Base-by-base conservation (phyloP, 2,113 vertebrate species). In the Oxyura jamaicensis region DNA sequence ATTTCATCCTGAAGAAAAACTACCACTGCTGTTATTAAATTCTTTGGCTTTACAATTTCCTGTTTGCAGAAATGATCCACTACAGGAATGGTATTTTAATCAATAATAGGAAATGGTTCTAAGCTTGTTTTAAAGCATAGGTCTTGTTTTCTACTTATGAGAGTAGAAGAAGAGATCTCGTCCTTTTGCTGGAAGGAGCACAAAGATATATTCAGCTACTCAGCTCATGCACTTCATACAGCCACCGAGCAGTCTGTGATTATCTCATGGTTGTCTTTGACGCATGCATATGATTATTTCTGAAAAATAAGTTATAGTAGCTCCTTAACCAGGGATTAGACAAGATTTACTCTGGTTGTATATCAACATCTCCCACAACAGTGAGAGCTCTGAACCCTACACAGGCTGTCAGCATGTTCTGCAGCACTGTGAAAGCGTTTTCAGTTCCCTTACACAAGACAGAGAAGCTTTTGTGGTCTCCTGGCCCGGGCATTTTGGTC, bases 381-480 rank as follows among this genome's bases (percentile, higher is more conserved):
- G 50, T 76, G 83, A 73, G 74, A 82, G 53, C 67, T 90, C 58
- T 90, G 90, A 87, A 83, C 78, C 25, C 46, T 14, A 22, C 28
- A 5, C 35, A 25, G n/a, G 35, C 67, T 91, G 71, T 74, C 75
- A 90, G 55, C 60, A 52, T 55, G 53, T 85, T 91, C 85, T 77
- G 68, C 63, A 52, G 46, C 72, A 11, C 85, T 71, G 29, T 90
- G 91, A 94, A 97, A 95, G 90, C 79, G 88, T 83, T 95, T 93
- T 95, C 83, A 88, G 50, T 35, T 93, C 59, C 67, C 29, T 78
- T 4, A 0, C 42, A 63, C 3, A 46, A 83, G 82, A 93, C 91
- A 95, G 91, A 95, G 78, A 48, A 80, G 90, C 90, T 93, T 96
- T 94, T 96, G 87, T 96, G 85, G 75, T 60, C n/a, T 93, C 55